Conservation (phyloP, 2,888 invertebrate genomes). For the Pristionchus fissidentatus region DNA sequence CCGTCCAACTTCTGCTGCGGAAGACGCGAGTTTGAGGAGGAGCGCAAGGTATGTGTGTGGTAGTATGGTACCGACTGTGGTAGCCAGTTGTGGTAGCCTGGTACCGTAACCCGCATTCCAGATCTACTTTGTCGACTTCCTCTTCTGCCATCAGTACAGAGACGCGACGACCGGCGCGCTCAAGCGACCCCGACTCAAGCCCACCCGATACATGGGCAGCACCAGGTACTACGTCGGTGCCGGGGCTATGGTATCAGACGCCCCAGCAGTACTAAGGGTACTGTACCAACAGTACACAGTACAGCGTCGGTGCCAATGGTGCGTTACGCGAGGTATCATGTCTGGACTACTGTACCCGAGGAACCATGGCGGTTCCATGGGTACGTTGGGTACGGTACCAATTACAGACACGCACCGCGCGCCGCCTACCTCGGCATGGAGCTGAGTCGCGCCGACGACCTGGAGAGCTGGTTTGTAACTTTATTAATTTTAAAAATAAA, state of each 20-base stretch:
- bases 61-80: background rate
- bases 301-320: background rate
- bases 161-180: slow-evolving; percentile 45
- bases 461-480: slow-evolving; percentile 46
- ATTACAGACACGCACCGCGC: slow-evolving; percentile 49
- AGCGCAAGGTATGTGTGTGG: slow-evolving; percentile 33
- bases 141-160: slow-evolving; percentile 48
- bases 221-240: slow-evolving; percentile 46
- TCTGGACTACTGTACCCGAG: background rate
- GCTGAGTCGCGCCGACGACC: slow-evolving; percentile 48
- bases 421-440: slow-evolving; percentile 47
- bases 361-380: too few species aligned
- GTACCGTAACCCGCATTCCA: background rate
- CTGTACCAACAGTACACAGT: background rate
- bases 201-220: slow-evolving; percentile 48
- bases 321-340: background rate
- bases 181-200: slow-evolving; percentile 48
- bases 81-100: background rate
- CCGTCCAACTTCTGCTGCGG: slow-evolving; percentile 51
- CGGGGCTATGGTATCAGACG: too few species aligned
- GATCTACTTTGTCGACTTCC: slow-evolving; percentile 52
- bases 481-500: background rate
- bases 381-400: background rate
- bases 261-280: background rate
- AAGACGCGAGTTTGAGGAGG: slow-evolving; percentile 49